Base-by-base conservation (phyloP, 2,888 invertebrate genomes). In the Sympetrum striolatum region DNA sequence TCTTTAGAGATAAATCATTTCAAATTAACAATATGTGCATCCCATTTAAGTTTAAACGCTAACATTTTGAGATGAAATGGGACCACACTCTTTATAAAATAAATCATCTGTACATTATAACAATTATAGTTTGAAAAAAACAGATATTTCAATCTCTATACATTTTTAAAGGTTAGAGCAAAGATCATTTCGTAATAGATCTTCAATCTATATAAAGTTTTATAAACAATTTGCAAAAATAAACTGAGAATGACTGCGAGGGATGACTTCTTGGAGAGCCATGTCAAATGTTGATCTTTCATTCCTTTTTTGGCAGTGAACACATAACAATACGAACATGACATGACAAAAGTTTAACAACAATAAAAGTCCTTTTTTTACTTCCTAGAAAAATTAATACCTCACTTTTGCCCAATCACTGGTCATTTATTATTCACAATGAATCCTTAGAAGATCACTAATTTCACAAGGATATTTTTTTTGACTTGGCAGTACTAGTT, bases 221-320 rank as follows among this genome's bases (percentile, higher is more conserved):
- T 86, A 86, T 60, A 86, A 86, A 86, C 86, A 86, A 86, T 86
- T 86, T 86, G 86, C 86, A 86, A 86, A 86, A 86, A 86, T 86
- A 86, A 86, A 86, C 86, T 86, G 86, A 86, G 86, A 86, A 86
- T 86, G 86, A 86, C 86, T 86, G 86, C 86, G 86, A 86, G 86
- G 86, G 86, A 86, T 86, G 86, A 60, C 86, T 86, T 86, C 64
- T 37, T 35, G 37, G 86, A 86, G 60, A 86, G 86, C 86, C 86
- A 86, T 86, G 86, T 86, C 86, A 86, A 86, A 64, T 86, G 86
- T 60, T 48, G 86, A 86, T 60, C 86, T 86, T 82, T 48, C 31
- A 35, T 60, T 86, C 64, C 86, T 64, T 86, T 81, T 82, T 86
- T 86, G 86, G 86, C 86, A 86, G 86, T 86, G 86, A 86, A 86